Evolutionary conservation across 2,113 vertebrate species (phyloP).

Genomic region (Solea senegalensis): DNA sequence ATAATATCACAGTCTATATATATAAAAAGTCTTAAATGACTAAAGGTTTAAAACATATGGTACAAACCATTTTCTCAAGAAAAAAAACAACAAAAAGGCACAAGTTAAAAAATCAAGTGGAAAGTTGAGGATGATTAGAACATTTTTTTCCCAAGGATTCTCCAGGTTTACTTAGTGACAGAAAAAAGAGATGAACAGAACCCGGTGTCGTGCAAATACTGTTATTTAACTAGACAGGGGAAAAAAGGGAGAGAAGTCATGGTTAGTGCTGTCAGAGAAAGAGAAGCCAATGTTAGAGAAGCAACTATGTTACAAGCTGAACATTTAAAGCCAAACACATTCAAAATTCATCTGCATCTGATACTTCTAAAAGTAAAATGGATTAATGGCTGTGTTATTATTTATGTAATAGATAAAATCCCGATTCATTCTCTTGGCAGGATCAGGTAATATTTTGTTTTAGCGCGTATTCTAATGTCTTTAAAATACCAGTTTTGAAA

Average conservation of each 20-base stretch:
- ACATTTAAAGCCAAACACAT: conserved; percentile 51
- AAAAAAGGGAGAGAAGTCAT: conserved; percentile 4
- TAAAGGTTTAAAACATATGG: neutral
- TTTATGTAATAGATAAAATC: neutral
- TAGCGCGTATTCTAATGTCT: conserved; percentile 18
- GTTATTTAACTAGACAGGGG: conserved; percentile 70
- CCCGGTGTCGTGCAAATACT: conserved; percentile 81
- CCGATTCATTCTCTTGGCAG: too few relatives aligned
- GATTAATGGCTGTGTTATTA: conserved; percentile 2
- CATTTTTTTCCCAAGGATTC: too few relatives aligned
- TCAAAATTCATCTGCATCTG: conserved; percentile 33
- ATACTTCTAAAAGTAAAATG: neutral
- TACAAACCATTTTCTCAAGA: neutral
- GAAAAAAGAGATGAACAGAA: conserved; percentile 47
- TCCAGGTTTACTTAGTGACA: too few relatives aligned
- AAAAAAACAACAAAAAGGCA: neutral
- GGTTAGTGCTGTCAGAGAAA: conserved; percentile 45
- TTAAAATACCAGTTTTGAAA: neutral
- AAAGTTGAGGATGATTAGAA: neutral
- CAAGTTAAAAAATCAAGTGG: too few relatives aligned
- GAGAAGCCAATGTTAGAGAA: conserved; percentile 54
- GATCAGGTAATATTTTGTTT: too few relatives aligned
- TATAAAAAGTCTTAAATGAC: too few relatives aligned
- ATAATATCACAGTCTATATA: neutral
- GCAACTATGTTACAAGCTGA: conserved; percentile 34